Conservation (phyloP, 2,797 vertebrate genomes). For the Amphiprion clarkii region DNA sequence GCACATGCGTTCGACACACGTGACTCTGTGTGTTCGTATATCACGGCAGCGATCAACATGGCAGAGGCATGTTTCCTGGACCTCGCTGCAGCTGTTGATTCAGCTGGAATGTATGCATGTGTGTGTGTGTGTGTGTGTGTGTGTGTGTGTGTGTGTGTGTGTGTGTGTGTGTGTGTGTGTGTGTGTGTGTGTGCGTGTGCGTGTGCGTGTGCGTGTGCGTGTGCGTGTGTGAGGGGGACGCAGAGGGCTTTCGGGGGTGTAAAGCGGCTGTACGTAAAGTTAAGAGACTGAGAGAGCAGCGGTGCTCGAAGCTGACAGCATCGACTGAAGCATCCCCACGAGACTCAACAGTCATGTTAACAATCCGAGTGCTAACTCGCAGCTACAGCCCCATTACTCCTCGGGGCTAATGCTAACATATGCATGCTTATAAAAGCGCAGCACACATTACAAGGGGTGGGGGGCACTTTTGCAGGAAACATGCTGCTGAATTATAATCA, state of each 20-base stretch:
- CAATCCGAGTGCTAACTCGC: conserved; percentile 57
- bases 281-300: conserved; percentile 53
- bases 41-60: conserved; percentile 68
- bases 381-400: conserved; percentile 43
- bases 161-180: conserved; percentile 27
- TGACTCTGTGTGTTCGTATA: conserved; percentile 45
- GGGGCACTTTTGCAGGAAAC: conserved; percentile 17
- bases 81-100: conserved; percentile 80
- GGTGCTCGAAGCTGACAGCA: conserved; percentile 39
- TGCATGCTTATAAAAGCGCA: conserved; percentile 26
- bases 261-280: conserved; percentile 39
- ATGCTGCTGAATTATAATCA: conserved; percentile 20
- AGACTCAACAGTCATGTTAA: conserved; percentile 62
- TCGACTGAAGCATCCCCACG: conserved; percentile 44
- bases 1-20: conserved; percentile 59
- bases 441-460: conserved; percentile 13
- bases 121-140: conserved; percentile 19
- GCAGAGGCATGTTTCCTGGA: conserved; percentile 74
- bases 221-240: conserved; percentile 26
- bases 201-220: conserved; percentile 25
- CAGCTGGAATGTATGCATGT: conserved; percentile 75
- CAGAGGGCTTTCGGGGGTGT: conserved; percentile 46
- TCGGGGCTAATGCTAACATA: conserved; percentile 37
- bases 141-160: conserved; percentile 21
- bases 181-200: conserved; percentile 22